Conservation (phyloP, 2,113 vertebrate species). For the Clarias gariepinus region DNA sequence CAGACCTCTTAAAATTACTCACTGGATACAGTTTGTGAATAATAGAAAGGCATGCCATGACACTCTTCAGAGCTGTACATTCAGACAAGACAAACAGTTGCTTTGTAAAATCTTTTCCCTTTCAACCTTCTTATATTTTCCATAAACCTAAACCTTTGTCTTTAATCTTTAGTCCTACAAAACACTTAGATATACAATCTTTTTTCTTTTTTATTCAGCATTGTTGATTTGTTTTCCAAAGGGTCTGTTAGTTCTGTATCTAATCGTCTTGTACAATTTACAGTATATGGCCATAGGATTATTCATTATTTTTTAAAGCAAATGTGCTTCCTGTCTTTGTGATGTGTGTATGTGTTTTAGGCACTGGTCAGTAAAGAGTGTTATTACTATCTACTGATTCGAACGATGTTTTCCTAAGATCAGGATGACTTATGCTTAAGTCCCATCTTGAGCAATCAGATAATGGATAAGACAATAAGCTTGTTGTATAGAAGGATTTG, state of each 20-base stretch:
- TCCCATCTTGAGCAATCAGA: background rate
- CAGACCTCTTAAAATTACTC: background rate
- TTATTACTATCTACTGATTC: background rate
- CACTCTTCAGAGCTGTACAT: conserved; percentile 6
- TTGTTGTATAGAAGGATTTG: background rate
- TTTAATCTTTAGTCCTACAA: background rate
- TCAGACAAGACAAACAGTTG: background rate
- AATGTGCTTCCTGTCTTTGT: background rate
- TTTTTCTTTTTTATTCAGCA: conserved; percentile 3
- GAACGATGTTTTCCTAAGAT: background rate
- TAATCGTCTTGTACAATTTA: background rate
- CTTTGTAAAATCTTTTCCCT: conserved; percentile 33
- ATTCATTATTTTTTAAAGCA: background rate
- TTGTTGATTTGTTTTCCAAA: background rate
- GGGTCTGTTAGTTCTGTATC: background rate
- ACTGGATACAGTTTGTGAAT: conserved; percentile 7
- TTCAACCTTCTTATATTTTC: conserved; percentile 18
- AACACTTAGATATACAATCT: background rate
- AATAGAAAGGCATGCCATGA: conserved; percentile 11
- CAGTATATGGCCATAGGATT: background rate
- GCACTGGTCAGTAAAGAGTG: background rate
- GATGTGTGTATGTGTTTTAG: background rate
- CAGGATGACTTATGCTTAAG: background rate
- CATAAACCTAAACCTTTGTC: background rate
- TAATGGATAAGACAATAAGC: conserved; percentile 6